These are phyloP conservation scores for Zeus faber DNA, from an alignment of 2,113 vertebrate genomes.

Conservation along the genomic window DNA sequence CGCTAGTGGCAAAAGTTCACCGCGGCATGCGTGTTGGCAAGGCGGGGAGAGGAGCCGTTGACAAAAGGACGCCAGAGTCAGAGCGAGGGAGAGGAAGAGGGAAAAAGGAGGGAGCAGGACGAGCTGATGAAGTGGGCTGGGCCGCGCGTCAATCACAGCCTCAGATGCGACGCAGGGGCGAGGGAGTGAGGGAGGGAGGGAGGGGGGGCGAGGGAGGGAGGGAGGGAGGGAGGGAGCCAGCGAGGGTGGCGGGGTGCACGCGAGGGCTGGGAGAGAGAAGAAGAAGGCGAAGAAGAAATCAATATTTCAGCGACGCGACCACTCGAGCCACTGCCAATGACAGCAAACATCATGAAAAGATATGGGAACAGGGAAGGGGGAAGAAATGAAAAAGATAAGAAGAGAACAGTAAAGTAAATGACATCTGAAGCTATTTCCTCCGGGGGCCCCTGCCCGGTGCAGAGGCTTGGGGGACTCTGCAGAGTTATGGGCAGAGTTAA, in stretches of 20 bases:
- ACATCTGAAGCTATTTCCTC: slow-evolving; percentile 80
- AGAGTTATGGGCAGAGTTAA: slow-evolving; percentile 75
- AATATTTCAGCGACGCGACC: slow-evolving; percentile 73
- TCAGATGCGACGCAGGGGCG: slow-evolving; percentile 32
- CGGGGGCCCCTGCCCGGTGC: slow-evolving; percentile 57
- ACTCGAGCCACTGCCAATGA: slow-evolving; percentile 74
- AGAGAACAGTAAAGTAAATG: slow-evolving; percentile 81
- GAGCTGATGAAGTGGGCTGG: slow-evolving; percentile 36
- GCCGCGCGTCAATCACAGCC: slow-evolving; percentile 45
- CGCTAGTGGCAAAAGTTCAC: slow-evolving; percentile 59
- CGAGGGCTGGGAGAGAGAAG: background rate
- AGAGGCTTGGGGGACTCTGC: slow-evolving; percentile 60
- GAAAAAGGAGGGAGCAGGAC: background rate
- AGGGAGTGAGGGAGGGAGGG: too few relatives aligned
- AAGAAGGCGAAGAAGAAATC: slow-evolving; percentile 54
- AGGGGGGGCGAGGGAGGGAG: slow-evolving; percentile 24
- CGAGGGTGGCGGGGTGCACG: background rate
- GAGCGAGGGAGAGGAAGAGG: slow-evolving; percentile 23
- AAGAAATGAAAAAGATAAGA: slow-evolving; percentile 81
- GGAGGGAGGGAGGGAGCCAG: slow-evolving; percentile 1
- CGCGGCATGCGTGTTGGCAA: slow-evolving; percentile 61
- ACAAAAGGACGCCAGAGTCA: slow-evolving; percentile 20
- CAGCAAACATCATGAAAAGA: slow-evolving; percentile 81
- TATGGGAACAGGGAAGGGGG: slow-evolving; percentile 70
- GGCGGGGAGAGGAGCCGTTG: slow-evolving; percentile 42